These are phyloP conservation scores for Drosophila peninsularis DNA, from an alignment of 2,888 invertebrate genomes.

Conservation along the genomic window DNA sequence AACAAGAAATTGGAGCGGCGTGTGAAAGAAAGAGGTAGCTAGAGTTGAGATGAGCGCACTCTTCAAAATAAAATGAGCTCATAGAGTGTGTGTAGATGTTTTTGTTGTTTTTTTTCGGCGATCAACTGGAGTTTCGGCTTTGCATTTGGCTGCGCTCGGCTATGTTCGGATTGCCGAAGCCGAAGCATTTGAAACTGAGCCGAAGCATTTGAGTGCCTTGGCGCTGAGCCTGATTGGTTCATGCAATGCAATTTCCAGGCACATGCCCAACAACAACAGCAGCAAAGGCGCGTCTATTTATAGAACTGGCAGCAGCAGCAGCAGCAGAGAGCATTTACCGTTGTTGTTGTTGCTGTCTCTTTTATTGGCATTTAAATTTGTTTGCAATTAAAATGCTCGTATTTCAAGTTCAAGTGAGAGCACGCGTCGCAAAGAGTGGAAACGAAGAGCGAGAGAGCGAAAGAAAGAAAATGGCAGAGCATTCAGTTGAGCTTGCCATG, in stretches of 20 bases:
- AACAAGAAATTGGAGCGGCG: constrained; percentile 49
- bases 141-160: too few relatives aligned
- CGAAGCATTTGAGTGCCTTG: background rate
- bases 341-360: constrained; percentile 14
- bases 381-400: constrained; percentile 47
- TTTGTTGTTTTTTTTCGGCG: background rate
- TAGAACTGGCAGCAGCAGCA: constrained; percentile 16
- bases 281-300: constrained; percentile 20
- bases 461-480: constrained; percentile 6
- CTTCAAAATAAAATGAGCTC: constrained; percentile 3
- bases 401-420: constrained; percentile 71
- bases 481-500: constrained; percentile 15
- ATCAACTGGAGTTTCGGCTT: constrained; percentile 10
- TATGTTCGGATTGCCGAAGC: too few relatives aligned
- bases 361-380: constrained; percentile 67
- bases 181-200: too few relatives aligned
- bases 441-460: background rate
- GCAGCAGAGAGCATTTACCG: constrained; percentile 1
- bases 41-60: constrained; percentile 8
- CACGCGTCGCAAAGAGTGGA: constrained; percentile 47
- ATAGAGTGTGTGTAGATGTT: background rate
- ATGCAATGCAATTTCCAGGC: constrained; percentile 22
- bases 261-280: background rate
- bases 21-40: constrained; percentile 6
- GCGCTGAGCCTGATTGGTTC: constrained; percentile 7